Conservation (phyloP, 1,140 invertebrate genomes). For the Musca domestica region DNA sequence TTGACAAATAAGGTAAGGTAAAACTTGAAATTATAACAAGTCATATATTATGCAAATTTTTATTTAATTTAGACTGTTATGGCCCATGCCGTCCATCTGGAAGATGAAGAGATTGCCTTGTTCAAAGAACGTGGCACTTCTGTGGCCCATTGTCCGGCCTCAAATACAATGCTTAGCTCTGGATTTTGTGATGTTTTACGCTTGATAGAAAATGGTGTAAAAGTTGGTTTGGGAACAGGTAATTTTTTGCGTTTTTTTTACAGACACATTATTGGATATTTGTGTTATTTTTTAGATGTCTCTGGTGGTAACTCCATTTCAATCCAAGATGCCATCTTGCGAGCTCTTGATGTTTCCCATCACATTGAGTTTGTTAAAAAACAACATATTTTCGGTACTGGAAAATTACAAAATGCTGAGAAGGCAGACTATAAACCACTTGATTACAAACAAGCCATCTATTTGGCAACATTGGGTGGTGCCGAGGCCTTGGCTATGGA, state of each 20-base stretch:
- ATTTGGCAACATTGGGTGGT: constrained; percentile 82
- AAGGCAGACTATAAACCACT: constrained; percentile 55
- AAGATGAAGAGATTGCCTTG: constrained; percentile 68
- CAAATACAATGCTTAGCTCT: constrained; percentile 79
- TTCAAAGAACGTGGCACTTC: constrained; percentile 64
- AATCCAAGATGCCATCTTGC: constrained; percentile 73
- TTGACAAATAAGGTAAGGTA: constrained; percentile 68
- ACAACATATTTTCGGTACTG: constrained; percentile 42
- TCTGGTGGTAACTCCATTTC: constrained; percentile 75
- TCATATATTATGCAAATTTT: neutral
- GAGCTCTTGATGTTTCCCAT: constrained; percentile 71
- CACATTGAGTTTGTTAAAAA: constrained; percentile 58
- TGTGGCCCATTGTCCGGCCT: constrained; percentile 83
- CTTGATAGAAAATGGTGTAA: constrained; percentile 64
- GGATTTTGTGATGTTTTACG: constrained; percentile 77
- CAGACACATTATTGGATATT: constrained; percentile 14
- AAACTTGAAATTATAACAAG: neutral
- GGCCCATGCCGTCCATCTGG: constrained; percentile 79
- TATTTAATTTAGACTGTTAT: constrained; percentile 57
- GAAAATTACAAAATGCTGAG: constrained; percentile 24
- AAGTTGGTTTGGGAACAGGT: constrained; percentile 77
- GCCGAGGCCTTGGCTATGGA: constrained; percentile 74
- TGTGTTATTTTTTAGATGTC: too few species aligned
- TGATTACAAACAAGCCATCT: constrained; percentile 75
- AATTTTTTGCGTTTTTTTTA: constrained; percentile 2